Conservation (phyloP, 2,888 invertebrate species). For the Cheilosia scutellata region DNA sequence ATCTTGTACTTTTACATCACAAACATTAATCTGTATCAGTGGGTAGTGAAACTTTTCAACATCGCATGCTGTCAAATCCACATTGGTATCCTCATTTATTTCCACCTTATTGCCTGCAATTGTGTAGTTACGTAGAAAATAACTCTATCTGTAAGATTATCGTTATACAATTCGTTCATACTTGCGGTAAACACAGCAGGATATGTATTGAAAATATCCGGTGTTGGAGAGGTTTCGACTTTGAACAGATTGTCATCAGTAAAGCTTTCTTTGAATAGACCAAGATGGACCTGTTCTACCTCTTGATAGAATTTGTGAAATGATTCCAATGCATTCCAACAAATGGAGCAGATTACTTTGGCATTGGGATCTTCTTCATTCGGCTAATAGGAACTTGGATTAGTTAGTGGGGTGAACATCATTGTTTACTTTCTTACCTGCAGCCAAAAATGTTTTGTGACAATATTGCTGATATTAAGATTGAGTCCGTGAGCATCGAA, state of each 20-base stretch:
- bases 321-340: constrained; percentile 78
- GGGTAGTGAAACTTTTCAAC: not conserved
- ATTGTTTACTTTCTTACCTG: constrained; percentile 26
- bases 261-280: not conserved
- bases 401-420: not conserved
- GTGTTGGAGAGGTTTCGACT: not conserved
- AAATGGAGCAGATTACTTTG: constrained; percentile 76
- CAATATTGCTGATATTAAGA: constrained; percentile 75
- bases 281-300: constrained; percentile 77
- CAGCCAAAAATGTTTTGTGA: constrained; percentile 79
- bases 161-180: not conserved
- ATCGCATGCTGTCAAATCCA: not conserved
- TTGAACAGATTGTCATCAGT: not conserved
- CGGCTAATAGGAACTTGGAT: constrained; percentile 28
- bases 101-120: constrained; percentile 40
- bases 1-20: not conserved
- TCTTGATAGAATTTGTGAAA: constrained; percentile 80
- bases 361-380: constrained; percentile 8
- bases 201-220: constrained; percentile 47
- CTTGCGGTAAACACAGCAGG: constrained; percentile 62
- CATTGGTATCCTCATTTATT: constrained; percentile 2
- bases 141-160: too few relatives aligned
- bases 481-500: constrained; percentile 38
- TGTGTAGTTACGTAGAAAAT: not conserved
- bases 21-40: not conserved